Evolutionary conservation across 2,797 vertebrate genomes (phyloP).

Genomic region (Coregonus ussuriensis): DNA sequence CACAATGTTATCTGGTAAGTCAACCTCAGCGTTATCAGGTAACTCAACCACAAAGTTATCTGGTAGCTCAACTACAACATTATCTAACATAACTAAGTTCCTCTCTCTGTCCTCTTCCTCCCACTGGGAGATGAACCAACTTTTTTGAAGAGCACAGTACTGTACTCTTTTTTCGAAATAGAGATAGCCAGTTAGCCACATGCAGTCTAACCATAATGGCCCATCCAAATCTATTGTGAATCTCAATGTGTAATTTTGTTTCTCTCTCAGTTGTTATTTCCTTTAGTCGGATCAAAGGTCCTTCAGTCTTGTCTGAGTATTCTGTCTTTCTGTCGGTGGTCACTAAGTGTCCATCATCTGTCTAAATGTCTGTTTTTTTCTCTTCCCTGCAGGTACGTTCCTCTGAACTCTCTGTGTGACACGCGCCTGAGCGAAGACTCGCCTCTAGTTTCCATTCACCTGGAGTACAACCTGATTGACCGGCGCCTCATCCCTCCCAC

Average conservation of each 20-base stretch:
- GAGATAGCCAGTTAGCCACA: no score
- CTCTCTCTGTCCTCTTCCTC: no score
- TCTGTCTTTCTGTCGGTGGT: no score
- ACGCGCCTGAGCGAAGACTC: slow-evolving; percentile 62
- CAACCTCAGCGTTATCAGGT: no score
- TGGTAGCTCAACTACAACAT: no score
- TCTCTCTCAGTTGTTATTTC: not conserved
- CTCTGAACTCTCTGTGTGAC: slow-evolving; percentile 72
- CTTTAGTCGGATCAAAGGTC: not conserved
- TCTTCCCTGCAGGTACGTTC: slow-evolving; percentile 54
- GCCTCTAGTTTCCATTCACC: slow-evolving; percentile 63
- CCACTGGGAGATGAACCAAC: no score
- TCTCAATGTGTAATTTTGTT: not conserved
- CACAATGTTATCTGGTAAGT: no score
- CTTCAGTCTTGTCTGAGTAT: not conserved
- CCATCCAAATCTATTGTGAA: slow-evolving; percentile 6
- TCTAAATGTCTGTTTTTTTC: not conserved
- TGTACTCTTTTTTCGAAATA: no score
- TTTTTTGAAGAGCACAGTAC: no score
- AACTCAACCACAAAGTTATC: no score
- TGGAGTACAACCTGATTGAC: slow-evolving; percentile 73
- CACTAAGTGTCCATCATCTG: no score
- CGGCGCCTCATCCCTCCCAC: slow-evolving; percentile 51
- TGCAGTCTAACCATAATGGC: slow-evolving; percentile 2
- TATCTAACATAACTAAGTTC: no score